Conservation (phyloP, 2,888 invertebrate species). For the Cheilosia vernalis region DNA sequence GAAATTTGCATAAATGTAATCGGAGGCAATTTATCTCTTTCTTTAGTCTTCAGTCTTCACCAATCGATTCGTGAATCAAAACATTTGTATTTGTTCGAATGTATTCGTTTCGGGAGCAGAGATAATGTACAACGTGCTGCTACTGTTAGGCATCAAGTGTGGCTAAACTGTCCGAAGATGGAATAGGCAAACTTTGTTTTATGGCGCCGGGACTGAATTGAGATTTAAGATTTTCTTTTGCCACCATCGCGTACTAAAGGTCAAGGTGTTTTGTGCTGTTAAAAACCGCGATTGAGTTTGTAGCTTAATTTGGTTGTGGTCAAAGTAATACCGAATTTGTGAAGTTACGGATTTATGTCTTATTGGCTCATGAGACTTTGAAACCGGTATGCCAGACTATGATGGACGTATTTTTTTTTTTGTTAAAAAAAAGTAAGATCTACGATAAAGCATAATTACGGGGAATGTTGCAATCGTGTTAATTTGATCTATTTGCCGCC, state of each 20-base stretch:
- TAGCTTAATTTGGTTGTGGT: background rate
- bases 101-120: background rate
- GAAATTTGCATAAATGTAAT: slow-evolving; percentile 23
- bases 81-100: slow-evolving; percentile 2
- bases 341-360: background rate
- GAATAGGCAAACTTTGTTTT: slow-evolving; percentile 3
- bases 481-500: no score
- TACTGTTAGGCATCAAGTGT: background rate
- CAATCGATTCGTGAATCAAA: slow-evolving; percentile 25
- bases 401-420: background rate
- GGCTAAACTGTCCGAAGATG: background rate
- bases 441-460: slow-evolving; percentile 2
- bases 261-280: slow-evolving; percentile 20
- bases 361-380: background rate
- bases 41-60: background rate
- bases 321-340: slow-evolving; percentile 17
- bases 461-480: background rate
- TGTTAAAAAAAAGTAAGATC: background rate
- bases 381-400: slow-evolving; percentile 6
- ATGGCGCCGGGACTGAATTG: background rate
- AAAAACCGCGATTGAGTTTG: background rate
- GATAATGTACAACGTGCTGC: background rate
- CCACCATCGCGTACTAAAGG: slow-evolving; percentile 1
- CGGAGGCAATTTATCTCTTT: slow-evolving; percentile 16
- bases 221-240: background rate